A percentile compares a stretch with the other conserved stretches of the same genome.
These are phyloP conservation scores for Strix aluco DNA, from an alignment of 2,113 vertebrate genomes.

Conservation along the genomic window DNA sequence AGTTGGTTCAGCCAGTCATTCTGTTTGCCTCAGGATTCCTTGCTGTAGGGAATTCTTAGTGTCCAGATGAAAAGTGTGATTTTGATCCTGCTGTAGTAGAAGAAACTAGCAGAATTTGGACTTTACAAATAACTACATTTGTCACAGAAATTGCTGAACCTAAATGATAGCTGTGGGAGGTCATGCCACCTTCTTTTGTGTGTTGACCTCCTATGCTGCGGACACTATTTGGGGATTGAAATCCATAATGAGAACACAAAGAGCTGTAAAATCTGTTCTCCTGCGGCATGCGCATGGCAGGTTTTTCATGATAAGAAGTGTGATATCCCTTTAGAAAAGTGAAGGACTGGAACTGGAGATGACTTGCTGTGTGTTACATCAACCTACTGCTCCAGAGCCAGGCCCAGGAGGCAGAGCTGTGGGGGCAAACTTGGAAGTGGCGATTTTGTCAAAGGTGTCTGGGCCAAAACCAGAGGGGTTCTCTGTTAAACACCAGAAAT, in stretches of 20 bases:
- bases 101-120: slow-evolving; percentile 24
- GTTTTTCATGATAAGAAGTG: not conserved
- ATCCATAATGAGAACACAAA: slow-evolving; percentile 3
- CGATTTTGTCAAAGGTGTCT: not conserved
- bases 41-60: slow-evolving; percentile 37
- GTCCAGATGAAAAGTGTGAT: slow-evolving; percentile 23
- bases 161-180: not conserved
- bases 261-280: not conserved
- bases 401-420: not conserved
- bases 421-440: not conserved
- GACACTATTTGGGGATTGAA: not conserved
- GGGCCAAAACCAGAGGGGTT: not conserved
- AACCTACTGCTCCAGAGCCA: not conserved
- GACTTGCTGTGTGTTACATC: not conserved
- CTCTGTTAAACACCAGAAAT: not conserved
- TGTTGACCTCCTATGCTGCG: slow-evolving; percentile 1
- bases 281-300: not conserved
- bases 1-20: not conserved
- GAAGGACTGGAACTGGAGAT: not conserved
- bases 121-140: slow-evolving; percentile 20
- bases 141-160: slow-evolving; percentile 24
- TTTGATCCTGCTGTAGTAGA: slow-evolving; percentile 31
- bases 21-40: slow-evolving; percentile 17
- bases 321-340: not conserved
- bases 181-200: not conserved